These are phyloP conservation scores for Grapholita molesta DNA, from an alignment of 1,140 invertebrate species.

Conservation along the genomic window DNA sequence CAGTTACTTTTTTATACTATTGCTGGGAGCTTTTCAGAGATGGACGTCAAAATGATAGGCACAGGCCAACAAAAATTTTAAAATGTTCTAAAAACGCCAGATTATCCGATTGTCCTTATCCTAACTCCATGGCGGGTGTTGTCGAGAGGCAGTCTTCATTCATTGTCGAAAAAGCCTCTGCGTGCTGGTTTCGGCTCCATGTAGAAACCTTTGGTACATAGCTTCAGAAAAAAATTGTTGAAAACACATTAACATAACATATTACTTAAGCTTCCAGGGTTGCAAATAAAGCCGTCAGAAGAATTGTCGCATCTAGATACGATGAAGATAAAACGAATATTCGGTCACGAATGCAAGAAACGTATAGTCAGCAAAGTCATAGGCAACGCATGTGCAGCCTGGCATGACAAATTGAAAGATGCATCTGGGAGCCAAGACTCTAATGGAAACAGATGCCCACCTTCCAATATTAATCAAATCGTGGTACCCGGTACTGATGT, in stretches of 20 bases:
- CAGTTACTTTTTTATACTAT: too few relatives aligned
- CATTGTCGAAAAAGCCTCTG: too few relatives aligned
- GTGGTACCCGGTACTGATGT: background rate
- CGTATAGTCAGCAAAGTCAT: slow-evolving; percentile 35
- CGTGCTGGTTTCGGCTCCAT: too few relatives aligned
- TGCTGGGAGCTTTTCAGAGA: too few relatives aligned
- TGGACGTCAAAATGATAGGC: too few relatives aligned
- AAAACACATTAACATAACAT: background rate
- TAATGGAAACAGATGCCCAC: background rate
- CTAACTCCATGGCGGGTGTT: too few relatives aligned
- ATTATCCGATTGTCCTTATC: too few relatives aligned
- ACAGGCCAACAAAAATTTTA: too few relatives aligned
- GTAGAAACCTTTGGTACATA: too few relatives aligned
- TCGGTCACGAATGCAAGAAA: slow-evolving; percentile 55
- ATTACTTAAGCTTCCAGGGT: slow-evolving; percentile 41
- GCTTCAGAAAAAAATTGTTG: too few relatives aligned
- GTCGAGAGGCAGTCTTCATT: background rate
- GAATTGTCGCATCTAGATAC: slow-evolving; percentile 51
- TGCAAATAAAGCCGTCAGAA: slow-evolving; percentile 42
- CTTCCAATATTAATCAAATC: background rate
- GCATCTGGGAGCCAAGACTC: background rate
- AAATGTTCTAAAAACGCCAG: too few relatives aligned
- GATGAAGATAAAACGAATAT: slow-evolving; percentile 44
- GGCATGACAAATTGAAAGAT: background rate
- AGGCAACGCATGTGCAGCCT: background rate